phyloP scores from a whole-genome alignment of 2,113 vertebrate genomes.

The Tenebrosternarchus preto region DNA sequence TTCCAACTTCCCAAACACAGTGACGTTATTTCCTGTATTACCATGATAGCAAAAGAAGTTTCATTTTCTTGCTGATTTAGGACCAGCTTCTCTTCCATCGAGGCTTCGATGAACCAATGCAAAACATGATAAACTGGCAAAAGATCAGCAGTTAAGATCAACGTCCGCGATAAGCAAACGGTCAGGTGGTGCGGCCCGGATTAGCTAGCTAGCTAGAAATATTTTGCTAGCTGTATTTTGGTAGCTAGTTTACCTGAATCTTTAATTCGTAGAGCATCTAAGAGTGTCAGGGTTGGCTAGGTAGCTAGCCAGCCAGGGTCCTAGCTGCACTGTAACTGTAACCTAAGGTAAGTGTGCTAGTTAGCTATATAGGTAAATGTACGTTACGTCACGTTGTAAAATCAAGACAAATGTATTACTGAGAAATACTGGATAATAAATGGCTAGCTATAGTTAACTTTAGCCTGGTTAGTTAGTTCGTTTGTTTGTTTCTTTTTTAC shows the following conservation, averaged over 20 bases:
- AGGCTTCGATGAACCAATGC: not conserved
- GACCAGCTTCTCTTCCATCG: not conserved
- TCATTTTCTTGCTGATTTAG: not conserved
- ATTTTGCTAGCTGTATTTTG: too few species aligned
- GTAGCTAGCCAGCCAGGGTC: not conserved
- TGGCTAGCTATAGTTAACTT: not conserved
- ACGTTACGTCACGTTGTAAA: not conserved
- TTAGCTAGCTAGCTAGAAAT: too few species aligned
- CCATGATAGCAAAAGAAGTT: not conserved
- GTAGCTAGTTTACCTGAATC: not conserved
- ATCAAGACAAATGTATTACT: not conserved
- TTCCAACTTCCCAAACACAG: conserved; percentile 22
- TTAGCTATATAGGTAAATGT: too few species aligned
- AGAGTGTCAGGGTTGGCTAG: too few species aligned
- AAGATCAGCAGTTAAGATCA: not conserved
- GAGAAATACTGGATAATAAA: too few species aligned
- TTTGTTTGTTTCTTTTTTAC: not conserved
- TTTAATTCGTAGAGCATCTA: too few species aligned
- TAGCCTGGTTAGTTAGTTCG: not conserved
- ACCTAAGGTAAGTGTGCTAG: not conserved
- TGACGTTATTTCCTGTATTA: conserved; percentile 16
- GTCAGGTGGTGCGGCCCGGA: not conserved
- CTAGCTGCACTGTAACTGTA: not conserved
- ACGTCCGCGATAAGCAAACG: not conserved
- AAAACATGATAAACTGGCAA: not conserved